phyloP scores from a whole-genome alignment of 2,113 vertebrate genomes.

The Gracilinanus agilis region DNA sequence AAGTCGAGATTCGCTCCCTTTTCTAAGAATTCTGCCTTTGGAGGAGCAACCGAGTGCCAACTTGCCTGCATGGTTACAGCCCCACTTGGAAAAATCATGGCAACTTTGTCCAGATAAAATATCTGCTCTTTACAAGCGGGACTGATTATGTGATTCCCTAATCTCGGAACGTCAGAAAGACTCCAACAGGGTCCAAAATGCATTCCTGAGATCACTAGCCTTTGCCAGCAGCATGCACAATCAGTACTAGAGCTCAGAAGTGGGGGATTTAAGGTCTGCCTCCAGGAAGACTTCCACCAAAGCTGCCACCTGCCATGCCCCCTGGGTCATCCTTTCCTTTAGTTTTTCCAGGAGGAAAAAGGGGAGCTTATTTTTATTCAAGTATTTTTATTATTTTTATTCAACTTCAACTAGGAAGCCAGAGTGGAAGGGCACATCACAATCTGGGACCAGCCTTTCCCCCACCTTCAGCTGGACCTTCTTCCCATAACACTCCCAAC shows the following conservation, averaged over 20 bases:
- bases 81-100: background rate
- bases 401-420: too few relatives aligned
- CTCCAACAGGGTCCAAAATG: background rate
- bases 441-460: too few relatives aligned
- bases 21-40: conserved; percentile 52
- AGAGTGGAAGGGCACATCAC: too few relatives aligned
- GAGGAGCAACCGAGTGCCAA: conserved; percentile 56
- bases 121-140: background rate
- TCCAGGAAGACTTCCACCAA: background rate
- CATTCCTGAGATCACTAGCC: background rate
- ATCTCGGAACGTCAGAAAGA: background rate
- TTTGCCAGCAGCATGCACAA: background rate
- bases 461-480: too few relatives aligned
- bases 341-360: background rate
- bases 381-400: too few relatives aligned
- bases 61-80: conserved; percentile 11
- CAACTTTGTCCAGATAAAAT: background rate
- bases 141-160: conserved; percentile 7
- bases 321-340: background rate
- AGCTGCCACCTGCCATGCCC: background rate
- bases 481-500: too few relatives aligned
- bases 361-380: too few relatives aligned
- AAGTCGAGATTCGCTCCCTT: conserved; percentile 31
- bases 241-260: background rate
- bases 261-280: background rate